phyloP scores from a whole-genome alignment of 2,797 vertebrate genomes.

The Strix occidentalis region DNA sequence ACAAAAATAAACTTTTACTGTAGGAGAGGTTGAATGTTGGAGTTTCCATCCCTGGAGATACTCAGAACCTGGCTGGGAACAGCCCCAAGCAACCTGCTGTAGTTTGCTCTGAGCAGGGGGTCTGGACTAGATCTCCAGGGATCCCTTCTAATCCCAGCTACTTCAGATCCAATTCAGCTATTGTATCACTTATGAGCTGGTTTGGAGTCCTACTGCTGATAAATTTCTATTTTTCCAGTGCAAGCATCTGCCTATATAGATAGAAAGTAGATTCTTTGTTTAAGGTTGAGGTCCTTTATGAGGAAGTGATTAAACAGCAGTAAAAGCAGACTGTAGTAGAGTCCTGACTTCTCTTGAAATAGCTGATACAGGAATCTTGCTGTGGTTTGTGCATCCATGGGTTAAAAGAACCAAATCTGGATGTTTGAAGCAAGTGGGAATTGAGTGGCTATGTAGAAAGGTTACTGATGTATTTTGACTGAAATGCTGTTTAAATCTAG shows the following conservation, averaged over 20 bases:
- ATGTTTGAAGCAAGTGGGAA: neutral
- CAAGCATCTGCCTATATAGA: neutral
- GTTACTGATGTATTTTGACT: neutral
- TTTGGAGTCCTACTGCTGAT: neutral
- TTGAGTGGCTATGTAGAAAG: neutral
- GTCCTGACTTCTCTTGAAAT: neutral
- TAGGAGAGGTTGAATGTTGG: neutral
- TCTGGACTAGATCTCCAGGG: neutral
- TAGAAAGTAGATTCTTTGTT: neutral
- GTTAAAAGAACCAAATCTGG: neutral
- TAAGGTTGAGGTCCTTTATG: neutral
- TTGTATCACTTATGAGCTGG: neutral
- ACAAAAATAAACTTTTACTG: neutral
- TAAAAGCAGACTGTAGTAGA: neutral
- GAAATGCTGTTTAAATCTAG: neutral
- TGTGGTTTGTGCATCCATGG: neutral
- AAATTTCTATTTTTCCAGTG: neutral
- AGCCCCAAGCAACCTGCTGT: neutral
- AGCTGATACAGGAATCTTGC: neutral
- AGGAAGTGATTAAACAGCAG: neutral
- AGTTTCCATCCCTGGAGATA: neutral
- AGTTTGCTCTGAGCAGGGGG: neutral
- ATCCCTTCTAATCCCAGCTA: neutral
- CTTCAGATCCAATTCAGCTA: neutral
- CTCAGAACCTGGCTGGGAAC: neutral